Percentiles rank a stretch among this genome's conserved stretches.
These are phyloP conservation scores for Lagopus muta DNA, from an alignment of 2,113 vertebrate genomes.

Conservation along the genomic window DNA sequence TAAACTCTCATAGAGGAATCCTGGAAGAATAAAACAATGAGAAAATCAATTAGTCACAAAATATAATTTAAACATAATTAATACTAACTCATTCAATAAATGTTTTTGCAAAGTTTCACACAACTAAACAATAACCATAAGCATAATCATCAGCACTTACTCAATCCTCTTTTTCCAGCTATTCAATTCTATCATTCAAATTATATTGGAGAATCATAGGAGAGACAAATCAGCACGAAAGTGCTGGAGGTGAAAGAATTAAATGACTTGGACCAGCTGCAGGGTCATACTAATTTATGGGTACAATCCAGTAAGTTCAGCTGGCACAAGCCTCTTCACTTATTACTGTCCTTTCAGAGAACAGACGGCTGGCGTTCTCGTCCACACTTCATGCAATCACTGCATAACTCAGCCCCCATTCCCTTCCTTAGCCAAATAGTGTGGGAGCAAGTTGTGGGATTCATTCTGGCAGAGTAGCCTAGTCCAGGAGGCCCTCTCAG, in stretches of 20 bases:
- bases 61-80: constrained; percentile 48
- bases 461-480: neutral
- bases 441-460: neutral
- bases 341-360: neutral
- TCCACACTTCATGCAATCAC: rapidly evolving
- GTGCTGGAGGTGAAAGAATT: neutral
- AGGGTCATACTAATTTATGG: neutral
- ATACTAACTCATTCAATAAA: constrained; percentile 50
- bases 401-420: neutral
- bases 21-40: constrained; percentile 39
- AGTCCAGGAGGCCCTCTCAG: neutral
- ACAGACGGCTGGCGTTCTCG: rapidly evolving
- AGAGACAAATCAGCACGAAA: neutral
- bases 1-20: neutral
- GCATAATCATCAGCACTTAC: neutral
- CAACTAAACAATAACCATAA: constrained; percentile 45
- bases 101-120: constrained; percentile 16
- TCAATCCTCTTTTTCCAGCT: neutral
- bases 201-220: neutral
- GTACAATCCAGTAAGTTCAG: neutral
- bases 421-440: neutral
- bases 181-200: neutral
- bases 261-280: neutral
- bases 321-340: neutral
- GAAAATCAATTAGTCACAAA: constrained; percentile 50